phyloP scores from a whole-genome alignment of 1,140 invertebrate genomes.

The Acyrthosiphon pisum region DNA sequence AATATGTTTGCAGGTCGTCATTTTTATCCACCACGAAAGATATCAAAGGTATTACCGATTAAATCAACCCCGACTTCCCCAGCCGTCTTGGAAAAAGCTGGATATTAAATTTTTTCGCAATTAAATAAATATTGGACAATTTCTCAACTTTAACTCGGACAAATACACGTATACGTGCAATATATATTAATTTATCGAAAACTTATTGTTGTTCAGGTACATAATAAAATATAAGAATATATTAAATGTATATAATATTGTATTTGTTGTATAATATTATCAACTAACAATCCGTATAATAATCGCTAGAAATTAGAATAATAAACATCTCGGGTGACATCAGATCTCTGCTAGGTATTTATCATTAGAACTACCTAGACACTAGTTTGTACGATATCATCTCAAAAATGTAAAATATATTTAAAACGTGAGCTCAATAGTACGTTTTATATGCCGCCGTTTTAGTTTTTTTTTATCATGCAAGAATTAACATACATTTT shows the following conservation, averaged over 20 bases:
- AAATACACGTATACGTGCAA: not conserved
- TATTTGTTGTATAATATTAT: not conserved
- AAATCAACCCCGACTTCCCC: not conserved
- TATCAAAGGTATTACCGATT: not conserved
- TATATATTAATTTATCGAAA: not conserved
- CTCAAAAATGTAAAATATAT: not conserved
- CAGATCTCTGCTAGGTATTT: not conserved
- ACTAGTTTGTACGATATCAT: not conserved
- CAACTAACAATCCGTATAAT: not conserved
- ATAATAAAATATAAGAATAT: not conserved
- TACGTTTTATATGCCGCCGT: no score
- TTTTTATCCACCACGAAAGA: not conserved
- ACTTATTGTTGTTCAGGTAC: not conserved
- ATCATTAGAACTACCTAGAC: not conserved
- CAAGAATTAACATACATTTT: not conserved
- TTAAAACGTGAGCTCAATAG: not conserved
- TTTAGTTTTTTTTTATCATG: not conserved
- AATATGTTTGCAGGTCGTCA: not conserved
- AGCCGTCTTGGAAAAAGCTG: no score
- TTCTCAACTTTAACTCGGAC: not conserved
- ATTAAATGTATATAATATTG: not conserved
- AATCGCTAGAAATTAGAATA: not conserved
- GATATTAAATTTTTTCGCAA: not conserved
- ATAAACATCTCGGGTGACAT: not conserved
- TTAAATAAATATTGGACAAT: not conserved